phyloP scores from a whole-genome alignment of 2,113 vertebrate genomes.

The Ahaetulla prasina region DNA sequence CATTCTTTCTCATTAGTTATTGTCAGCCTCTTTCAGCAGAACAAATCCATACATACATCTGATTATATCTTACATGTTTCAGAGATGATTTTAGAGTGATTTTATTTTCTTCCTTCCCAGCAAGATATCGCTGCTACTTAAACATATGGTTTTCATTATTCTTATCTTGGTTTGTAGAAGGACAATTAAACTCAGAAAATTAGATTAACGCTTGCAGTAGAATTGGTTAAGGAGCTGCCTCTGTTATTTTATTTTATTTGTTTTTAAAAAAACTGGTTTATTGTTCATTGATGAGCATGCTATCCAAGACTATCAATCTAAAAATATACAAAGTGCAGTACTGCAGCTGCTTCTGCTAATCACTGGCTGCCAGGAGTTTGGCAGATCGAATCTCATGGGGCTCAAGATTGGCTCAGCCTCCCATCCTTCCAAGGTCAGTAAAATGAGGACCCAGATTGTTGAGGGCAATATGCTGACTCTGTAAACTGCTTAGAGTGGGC shows the following conservation, averaged over 20 bases:
- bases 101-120: background rate
- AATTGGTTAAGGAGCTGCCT: background rate
- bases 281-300: background rate
- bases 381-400: too few relatives aligned
- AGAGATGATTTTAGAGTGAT: background rate
- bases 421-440: too few relatives aligned
- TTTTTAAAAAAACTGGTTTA: background rate
- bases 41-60: background rate
- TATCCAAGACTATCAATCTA: background rate
- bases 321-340: background rate
- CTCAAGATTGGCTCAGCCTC: too few relatives aligned
- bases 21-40: background rate
- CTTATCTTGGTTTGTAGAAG: background rate
- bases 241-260: background rate
- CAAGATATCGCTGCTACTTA: background rate
- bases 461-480: too few relatives aligned
- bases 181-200: constrained; percentile 5
- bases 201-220: background rate
- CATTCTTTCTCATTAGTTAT: background rate
- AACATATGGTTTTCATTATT: constrained; percentile 4
- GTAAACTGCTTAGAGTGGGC: too few relatives aligned
- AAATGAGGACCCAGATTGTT: too few relatives aligned
- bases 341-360: too few relatives aligned
- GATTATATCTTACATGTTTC: background rate
- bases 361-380: too few relatives aligned